Conservation (phyloP, 2,113 vertebrate genomes). For the Istiophorus platypterus region DNA sequence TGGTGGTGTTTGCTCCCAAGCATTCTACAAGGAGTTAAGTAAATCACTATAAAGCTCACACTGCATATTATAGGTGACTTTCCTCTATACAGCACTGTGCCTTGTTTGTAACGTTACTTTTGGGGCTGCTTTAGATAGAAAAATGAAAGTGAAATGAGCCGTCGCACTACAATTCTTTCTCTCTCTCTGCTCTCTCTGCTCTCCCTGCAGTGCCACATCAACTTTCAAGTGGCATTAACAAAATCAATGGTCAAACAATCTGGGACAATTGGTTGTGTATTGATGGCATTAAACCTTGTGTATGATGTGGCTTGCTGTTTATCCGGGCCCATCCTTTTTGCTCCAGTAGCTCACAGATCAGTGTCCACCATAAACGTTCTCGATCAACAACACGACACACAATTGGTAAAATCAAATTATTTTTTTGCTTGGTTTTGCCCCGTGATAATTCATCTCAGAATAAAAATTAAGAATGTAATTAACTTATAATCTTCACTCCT, state of each 20-base stretch:
- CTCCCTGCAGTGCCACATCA: slow-evolving; percentile 42
- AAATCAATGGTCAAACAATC: slow-evolving; percentile 95
- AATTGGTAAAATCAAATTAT: slow-evolving; percentile 28
- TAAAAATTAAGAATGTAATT: slow-evolving; percentile 44
- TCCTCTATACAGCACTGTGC: background rate
- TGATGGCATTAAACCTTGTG: slow-evolving; percentile 94
- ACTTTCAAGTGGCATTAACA: slow-evolving; percentile 86
- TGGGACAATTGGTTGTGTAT: slow-evolving; percentile 94
- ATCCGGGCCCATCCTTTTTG: slow-evolving; percentile 83
- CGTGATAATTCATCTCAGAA: slow-evolving; percentile 30
- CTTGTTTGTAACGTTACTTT: slow-evolving; percentile 29
- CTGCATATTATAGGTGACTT: slow-evolving; percentile 22
- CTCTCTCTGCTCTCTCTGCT: slow-evolving; percentile 22
- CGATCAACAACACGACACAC: slow-evolving; percentile 23
- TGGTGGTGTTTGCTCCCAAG: slow-evolving; percentile 62
- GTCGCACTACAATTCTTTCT: slow-evolving; percentile 30
- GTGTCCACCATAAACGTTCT: slow-evolving; percentile 30
- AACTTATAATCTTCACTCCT: slow-evolving; percentile 41
- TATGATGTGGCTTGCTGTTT: slow-evolving; percentile 92
- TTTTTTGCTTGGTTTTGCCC: background rate
- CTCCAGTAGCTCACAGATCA: slow-evolving; percentile 41
- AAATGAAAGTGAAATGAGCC: slow-evolving; percentile 31
- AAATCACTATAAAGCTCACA: slow-evolving; percentile 56
- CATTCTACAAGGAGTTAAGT: slow-evolving; percentile 70
- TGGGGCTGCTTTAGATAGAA: slow-evolving; percentile 31